A percentile compares a stretch with the other conserved stretches of the same genome.
Evolutionary conservation across 2,888 invertebrate genomes (phyloP).

Genomic region (Torymus auratus): DNA sequence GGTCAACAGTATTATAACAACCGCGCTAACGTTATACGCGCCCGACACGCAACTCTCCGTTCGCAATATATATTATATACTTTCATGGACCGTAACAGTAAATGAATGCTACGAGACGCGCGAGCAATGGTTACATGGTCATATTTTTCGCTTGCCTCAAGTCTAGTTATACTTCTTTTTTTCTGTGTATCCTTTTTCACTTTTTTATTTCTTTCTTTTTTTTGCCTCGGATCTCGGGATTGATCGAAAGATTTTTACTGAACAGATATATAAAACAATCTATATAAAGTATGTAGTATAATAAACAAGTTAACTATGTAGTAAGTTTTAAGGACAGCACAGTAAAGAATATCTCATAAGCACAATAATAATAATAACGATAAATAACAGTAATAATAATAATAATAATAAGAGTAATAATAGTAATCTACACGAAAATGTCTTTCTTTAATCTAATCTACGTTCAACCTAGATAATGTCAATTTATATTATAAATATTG

Average conservation of each 20-base stretch:
- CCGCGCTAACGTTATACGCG: too few relatives aligned
- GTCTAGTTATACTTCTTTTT: too few relatives aligned
- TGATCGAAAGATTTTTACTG: conserved; percentile 7
- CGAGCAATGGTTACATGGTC: too few relatives aligned
- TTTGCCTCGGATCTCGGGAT: background rate
- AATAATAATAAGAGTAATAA: conserved; percentile 21
- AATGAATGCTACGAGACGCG: too few relatives aligned
- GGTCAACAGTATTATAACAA: too few relatives aligned
- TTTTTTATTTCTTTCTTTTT: too few relatives aligned
- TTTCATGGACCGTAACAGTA: too few relatives aligned
- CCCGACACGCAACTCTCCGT: too few relatives aligned
- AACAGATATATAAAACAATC: conserved; percentile 10
- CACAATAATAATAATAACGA: conserved; percentile 35
- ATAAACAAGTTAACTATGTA: conserved; percentile 37
- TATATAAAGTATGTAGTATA: conserved; percentile 13
- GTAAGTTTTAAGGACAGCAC: conserved; percentile 30
- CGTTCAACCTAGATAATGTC: conserved; percentile 39
- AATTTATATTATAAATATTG: conserved; percentile 24
- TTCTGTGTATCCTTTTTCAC: too few relatives aligned
- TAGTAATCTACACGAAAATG: conserved; percentile 31
- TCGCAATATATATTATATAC: too few relatives aligned
- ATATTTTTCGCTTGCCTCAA: too few relatives aligned
- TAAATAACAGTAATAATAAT: conserved; percentile 24
- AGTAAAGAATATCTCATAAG: conserved; percentile 45
- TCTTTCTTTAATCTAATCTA: conserved; percentile 46